Evolutionary conservation across 1,140 invertebrate species (phyloP).

Genomic region (Galleria mellonella): DNA sequence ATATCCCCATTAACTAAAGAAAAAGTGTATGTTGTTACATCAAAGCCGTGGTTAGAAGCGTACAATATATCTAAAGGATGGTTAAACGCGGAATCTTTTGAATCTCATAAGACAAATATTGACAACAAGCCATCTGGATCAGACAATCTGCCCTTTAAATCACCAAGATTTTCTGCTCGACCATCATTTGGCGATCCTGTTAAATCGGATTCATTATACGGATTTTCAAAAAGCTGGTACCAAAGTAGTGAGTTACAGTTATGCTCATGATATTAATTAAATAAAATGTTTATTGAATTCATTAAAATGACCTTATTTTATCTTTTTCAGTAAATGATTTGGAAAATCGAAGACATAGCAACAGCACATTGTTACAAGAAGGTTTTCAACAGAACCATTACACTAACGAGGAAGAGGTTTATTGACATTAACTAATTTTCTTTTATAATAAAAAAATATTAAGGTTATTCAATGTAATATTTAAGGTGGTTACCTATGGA

Average conservation of each 20-base stretch:
- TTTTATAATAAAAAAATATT: not conserved
- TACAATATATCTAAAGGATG: constrained; percentile 34
- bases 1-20: constrained; percentile 83
- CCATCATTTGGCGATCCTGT: constrained; percentile 68
- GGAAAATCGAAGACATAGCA: constrained; percentile 32
- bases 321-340: constrained; percentile 75
- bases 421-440: constrained; percentile 17
- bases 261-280: not conserved
- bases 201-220: constrained; percentile 56
- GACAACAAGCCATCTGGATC: constrained; percentile 29
- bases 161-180: constrained; percentile 76
- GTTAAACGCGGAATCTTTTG: constrained; percentile 32
- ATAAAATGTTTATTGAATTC: constrained; percentile 3
- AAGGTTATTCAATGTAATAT: too few species aligned
- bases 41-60: constrained; percentile 73
- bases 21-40: constrained; percentile 86
- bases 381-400: constrained; percentile 23
- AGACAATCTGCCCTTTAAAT: constrained; percentile 67
- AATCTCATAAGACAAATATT: constrained; percentile 39
- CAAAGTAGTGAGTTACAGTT: constrained; percentile 73
- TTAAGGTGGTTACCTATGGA: too few species aligned
- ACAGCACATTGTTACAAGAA: constrained; percentile 26
- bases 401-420: constrained; percentile 35
- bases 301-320: constrained; percentile 10
- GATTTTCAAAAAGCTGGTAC: constrained; percentile 67